phyloP scores from a whole-genome alignment of 2,888 invertebrate genomes.

The Dilophus febrilis region DNA sequence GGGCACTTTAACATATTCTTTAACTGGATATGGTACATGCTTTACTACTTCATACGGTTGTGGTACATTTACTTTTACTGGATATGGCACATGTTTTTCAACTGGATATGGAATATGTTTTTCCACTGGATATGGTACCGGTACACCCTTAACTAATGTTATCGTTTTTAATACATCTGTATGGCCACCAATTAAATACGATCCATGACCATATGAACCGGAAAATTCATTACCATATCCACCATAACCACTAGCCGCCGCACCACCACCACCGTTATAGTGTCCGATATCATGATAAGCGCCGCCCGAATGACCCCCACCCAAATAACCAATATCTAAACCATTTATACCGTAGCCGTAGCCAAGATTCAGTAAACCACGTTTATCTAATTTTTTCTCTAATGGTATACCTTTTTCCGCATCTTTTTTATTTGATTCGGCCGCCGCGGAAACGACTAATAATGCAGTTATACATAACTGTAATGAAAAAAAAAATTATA shows the following conservation, averaged over 20 bases:
- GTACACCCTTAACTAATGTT: constrained; percentile 56
- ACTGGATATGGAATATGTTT: constrained; percentile 39
- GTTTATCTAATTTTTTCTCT: constrained; percentile 67
- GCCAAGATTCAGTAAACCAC: constrained; percentile 60
- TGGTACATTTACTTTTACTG: constrained; percentile 32
- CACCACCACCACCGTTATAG: constrained; percentile 29
- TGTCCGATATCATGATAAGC: constrained; percentile 19
- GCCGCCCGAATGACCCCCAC: constrained; percentile 37
- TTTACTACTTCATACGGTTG: constrained; percentile 39
- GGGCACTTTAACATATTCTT: constrained; percentile 40
- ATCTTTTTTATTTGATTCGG: constrained; percentile 51
- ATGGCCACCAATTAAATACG: constrained; percentile 27
- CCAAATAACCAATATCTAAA: constrained; percentile 51
- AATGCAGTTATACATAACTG: constrained; percentile 59
- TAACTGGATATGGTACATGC: constrained; percentile 38
- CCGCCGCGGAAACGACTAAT: constrained; percentile 49
- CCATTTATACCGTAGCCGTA: constrained; percentile 65
- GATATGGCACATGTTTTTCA: constrained; percentile 45
- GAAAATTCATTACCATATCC: constrained; percentile 22
- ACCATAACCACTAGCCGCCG: constrained; percentile 22
- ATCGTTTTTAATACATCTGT: constrained; percentile 45
- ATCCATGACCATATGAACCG: constrained; percentile 18
- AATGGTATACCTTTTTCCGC: constrained; percentile 38
- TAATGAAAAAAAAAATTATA: constrained; percentile 20
- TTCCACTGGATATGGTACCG: constrained; percentile 56